phyloP scores from a whole-genome alignment of 2,888 invertebrate species.

The Drosophila bunnanda region DNA sequence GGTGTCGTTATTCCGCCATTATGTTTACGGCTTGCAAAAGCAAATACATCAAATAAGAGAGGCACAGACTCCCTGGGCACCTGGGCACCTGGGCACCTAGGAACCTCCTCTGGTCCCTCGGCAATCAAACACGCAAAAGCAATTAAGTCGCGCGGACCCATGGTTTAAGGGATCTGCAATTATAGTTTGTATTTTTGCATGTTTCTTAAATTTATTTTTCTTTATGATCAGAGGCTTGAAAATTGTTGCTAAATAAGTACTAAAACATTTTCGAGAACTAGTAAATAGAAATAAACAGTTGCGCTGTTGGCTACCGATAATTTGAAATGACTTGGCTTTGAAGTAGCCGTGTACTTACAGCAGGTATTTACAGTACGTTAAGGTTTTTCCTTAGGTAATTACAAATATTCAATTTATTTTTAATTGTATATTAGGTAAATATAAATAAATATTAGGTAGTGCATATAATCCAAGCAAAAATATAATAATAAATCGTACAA shows the following conservation, averaged over 20 bases:
- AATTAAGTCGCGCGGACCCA: slow-evolving; percentile 30
- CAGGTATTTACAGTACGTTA: background rate
- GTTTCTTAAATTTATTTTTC: background rate
- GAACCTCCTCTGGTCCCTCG: slow-evolving; percentile 5
- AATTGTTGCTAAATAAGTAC: background rate
- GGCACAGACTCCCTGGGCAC: slow-evolving; percentile 10
- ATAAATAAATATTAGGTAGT: background rate
- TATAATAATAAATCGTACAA: background rate
- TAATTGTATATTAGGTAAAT: background rate
- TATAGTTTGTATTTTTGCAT: background rate
- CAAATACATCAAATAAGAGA: slow-evolving; percentile 27
- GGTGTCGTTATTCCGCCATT: slow-evolving; percentile 44
- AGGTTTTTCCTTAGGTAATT: background rate
- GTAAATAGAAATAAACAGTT: background rate
- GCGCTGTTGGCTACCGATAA: background rate
- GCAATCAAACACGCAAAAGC: slow-evolving; percentile 40
- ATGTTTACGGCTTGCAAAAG: slow-evolving; percentile 31
- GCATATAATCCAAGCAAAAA: too few species aligned
- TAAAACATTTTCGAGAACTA: background rate
- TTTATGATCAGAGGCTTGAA: background rate
- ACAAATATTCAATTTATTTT: background rate
- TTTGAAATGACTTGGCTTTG: slow-evolving; percentile 4
- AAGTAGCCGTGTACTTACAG: background rate
- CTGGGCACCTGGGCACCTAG: slow-evolving; percentile 1
- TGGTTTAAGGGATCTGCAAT: slow-evolving; percentile 21